These are phyloP conservation scores for Acanthornis magna DNA, from an alignment of 2,797 vertebrate species.

Conservation along the genomic window DNA sequence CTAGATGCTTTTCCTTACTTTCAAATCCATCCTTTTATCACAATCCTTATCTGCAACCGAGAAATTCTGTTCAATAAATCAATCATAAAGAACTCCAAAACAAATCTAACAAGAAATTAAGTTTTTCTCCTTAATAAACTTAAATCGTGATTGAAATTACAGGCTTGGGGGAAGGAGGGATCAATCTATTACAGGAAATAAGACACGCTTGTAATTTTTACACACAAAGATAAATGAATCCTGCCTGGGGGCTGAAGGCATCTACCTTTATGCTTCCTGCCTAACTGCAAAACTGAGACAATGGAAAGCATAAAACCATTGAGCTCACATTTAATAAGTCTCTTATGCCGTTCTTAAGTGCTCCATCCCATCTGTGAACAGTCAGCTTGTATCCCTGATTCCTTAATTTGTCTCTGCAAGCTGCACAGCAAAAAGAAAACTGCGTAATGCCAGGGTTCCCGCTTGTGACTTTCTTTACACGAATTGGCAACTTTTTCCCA, in stretches of 20 bases:
- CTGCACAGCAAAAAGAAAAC: not conserved
- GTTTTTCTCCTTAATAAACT: not conserved
- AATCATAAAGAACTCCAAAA: not conserved
- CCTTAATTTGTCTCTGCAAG: not conserved
- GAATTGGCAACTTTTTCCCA: not conserved
- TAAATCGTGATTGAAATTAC: not conserved
- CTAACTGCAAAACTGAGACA: not conserved
- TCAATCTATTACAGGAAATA: not conserved
- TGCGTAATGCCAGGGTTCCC: not conserved
- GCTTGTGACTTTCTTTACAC: not conserved
- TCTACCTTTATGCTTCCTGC: not conserved
- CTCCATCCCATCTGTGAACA: not conserved
- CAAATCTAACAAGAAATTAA: not conserved
- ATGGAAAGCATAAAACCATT: not conserved
- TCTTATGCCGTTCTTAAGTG: not conserved
- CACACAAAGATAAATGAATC: not conserved
- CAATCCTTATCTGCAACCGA: not conserved
- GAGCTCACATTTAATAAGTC: not conserved
- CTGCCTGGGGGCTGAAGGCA: not conserved
- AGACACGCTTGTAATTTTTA: not conserved
- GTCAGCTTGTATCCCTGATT: not conserved
- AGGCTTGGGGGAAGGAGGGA: not conserved
- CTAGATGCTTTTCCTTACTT: not conserved
- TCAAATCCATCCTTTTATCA: not conserved
- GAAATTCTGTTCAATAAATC: not conserved